A percentile compares a stretch with the other conserved stretches of the same genome.
Conservation (phyloP, 2,113 vertebrate genomes). For the Sphaerodactylus townsendi region DNA sequence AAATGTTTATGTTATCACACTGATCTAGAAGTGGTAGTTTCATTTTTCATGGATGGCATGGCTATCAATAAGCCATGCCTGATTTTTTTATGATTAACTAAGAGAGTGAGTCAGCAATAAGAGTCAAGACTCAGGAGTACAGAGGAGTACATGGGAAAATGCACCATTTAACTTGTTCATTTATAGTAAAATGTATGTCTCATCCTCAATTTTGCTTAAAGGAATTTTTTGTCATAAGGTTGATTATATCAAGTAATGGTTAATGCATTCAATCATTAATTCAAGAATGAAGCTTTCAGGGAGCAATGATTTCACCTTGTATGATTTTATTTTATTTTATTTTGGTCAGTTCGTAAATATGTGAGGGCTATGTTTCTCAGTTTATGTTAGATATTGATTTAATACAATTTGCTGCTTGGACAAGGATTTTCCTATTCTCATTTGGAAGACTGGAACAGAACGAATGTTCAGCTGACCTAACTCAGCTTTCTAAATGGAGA, state of each 20-base stretch:
- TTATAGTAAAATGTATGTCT: too few species aligned
- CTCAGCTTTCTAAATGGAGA: neutral
- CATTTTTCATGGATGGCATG: neutral
- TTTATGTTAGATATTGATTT: conserved; percentile 1
- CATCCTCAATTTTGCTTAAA: neutral
- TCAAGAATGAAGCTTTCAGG: neutral
- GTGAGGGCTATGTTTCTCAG: neutral
- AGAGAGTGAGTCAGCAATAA: neutral
- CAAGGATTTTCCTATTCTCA: neutral
- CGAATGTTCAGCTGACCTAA: conserved; percentile 4
- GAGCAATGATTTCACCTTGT: neutral
- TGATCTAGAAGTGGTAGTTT: neutral
- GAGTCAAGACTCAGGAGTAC: neutral
- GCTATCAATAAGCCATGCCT: neutral
- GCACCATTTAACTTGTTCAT: neutral
- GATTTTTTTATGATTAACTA: neutral
- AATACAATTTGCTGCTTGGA: neutral
- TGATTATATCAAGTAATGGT: neutral
- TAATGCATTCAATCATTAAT: neutral
- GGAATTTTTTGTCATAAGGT: neutral
- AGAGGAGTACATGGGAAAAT: neutral
- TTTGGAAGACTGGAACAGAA: neutral
- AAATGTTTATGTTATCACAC: neutral
- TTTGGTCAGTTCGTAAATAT: neutral
- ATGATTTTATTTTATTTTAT: neutral